Evolutionary conservation across 1,140 invertebrate species (phyloP).

Genomic region (Frieseomelitta varia): DNA sequence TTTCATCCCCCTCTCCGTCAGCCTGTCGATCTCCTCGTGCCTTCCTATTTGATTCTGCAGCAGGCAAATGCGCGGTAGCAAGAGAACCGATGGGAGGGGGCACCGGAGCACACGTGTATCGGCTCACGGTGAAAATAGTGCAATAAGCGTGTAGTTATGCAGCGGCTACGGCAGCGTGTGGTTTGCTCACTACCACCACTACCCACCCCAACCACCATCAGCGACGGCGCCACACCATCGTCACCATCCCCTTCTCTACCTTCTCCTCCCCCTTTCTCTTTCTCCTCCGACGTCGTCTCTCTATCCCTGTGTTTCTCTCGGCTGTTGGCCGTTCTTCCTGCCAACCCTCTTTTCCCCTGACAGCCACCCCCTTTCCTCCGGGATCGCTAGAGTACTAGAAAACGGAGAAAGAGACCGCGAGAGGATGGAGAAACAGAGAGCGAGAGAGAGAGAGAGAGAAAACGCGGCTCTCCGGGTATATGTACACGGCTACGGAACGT

Average conservation of each 20-base stretch:
- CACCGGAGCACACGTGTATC: conserved; percentile 57
- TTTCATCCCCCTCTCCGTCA: conserved; percentile 12
- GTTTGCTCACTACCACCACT: conserved; percentile 51
- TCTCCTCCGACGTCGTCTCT: background rate
- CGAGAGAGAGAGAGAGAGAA: background rate
- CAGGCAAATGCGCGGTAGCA: conserved; percentile 32
- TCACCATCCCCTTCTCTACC: background rate
- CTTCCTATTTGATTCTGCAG: conserved; percentile 51
- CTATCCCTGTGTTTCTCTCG: background rate
- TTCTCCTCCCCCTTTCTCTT: background rate
- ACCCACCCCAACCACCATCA: background rate
- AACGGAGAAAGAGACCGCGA: background rate
- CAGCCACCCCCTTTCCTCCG: conserved; percentile 18
- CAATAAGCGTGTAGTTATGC: conserved; percentile 66
- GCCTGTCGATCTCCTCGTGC: conserved; percentile 47
- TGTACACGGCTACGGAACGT: conserved; percentile 53
- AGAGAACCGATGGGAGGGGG: background rate
- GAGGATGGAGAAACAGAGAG: background rate
- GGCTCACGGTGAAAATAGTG: conserved; percentile 65
- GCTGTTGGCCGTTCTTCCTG: conserved; percentile 39
- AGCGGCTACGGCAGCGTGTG: conserved; percentile 55
- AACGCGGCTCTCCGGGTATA: conserved; percentile 24
- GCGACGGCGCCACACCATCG: conserved; percentile 18
- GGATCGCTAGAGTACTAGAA: background rate
- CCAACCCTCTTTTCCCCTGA: conserved; percentile 4